Conservation (phyloP, 2,113 vertebrate species). For the Lasiurus borealis region DNA sequence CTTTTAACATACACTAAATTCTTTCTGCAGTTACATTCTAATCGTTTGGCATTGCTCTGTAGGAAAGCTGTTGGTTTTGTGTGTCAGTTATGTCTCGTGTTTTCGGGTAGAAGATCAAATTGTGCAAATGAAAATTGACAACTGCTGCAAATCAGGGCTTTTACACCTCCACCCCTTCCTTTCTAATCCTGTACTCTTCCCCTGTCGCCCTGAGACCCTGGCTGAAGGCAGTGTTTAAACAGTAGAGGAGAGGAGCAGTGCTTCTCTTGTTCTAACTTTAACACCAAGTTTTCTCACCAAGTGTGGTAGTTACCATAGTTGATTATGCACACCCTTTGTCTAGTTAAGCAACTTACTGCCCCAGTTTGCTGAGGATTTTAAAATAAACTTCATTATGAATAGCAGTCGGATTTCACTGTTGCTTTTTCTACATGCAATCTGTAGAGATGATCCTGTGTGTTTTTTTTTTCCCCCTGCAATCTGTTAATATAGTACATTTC, state of each 20-base stretch:
- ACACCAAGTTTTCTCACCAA: accelerated
- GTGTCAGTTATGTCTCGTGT: accelerated
- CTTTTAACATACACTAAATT: accelerated
- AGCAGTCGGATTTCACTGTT: not conserved
- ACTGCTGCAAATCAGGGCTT: too few relatives aligned
- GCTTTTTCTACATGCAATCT: not conserved
- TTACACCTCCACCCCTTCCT: not conserved
- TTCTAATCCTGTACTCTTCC: accelerated
- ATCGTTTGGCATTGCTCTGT: not conserved
- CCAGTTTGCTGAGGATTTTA: not conserved
- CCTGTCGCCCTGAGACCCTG: accelerated
- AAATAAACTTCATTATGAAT: not conserved
- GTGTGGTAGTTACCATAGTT: accelerated
- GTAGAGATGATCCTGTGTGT: too few relatives aligned
- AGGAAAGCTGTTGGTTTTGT: not conserved
- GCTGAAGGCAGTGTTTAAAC: not conserved
- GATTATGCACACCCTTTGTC: not conserved
- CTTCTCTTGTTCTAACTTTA: not conserved
- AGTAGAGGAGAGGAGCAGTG: accelerated
- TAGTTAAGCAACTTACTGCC: not conserved
- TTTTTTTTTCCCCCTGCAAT: accelerated
- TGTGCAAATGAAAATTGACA: not conserved
- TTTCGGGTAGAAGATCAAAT: not conserved
- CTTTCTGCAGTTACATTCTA: not conserved
- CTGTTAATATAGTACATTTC: not conserved